Base-by-base conservation (phyloP, 2,113 vertebrate species). In the Sebastes schlegelii region DNA sequence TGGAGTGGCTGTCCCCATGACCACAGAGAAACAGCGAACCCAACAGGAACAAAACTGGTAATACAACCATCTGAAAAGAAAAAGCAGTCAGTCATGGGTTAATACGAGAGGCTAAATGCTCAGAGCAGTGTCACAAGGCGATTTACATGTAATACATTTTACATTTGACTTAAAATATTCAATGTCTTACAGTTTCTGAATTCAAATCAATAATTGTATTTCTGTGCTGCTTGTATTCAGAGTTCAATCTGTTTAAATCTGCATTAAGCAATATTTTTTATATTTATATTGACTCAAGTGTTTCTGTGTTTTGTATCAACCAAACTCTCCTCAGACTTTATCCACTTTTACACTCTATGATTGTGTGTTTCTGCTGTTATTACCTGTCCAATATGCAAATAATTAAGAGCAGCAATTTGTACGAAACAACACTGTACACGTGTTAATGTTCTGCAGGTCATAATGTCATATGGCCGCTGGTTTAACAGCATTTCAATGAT, bases 31-130 rank as follows among this genome's bases (percentile, higher is more conserved):
- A 89, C 78, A 95, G 88, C 40, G 83, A 61, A 82, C 86, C 93
- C 92, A 86, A 52, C 76, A 95, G 90, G 87, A 89, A 83, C 46
- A 93, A 40, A 76, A 65, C 42, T 6, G 89, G 58, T 69, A 91
- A 54, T 71, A 51, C 91, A 86, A 51, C 51, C 79, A 90, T 89
- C 92, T 93, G 76, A 2, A 55, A 8, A 51, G 66, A 65, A 54
- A 23, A 26, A 16, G 11, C 3, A 1, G 6, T 45, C 23, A 46
- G 16, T 78, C 11, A 21, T 9, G n/a, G 55, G 51, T 51, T 12
- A 4, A 63, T 57, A 34, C 26, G 45, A 26, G 43, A 13, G 7
- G 4, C 11, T 11, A 17, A 23, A 8, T 4, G 54, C n/a, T 57
- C 19, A n/a, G 19, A n/a, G 54, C 54, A 5, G 49, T 51, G 14